Conservation (phyloP, 92 coral and sea anemone genomes). For the Umimayanthus chanpuru region DNA sequence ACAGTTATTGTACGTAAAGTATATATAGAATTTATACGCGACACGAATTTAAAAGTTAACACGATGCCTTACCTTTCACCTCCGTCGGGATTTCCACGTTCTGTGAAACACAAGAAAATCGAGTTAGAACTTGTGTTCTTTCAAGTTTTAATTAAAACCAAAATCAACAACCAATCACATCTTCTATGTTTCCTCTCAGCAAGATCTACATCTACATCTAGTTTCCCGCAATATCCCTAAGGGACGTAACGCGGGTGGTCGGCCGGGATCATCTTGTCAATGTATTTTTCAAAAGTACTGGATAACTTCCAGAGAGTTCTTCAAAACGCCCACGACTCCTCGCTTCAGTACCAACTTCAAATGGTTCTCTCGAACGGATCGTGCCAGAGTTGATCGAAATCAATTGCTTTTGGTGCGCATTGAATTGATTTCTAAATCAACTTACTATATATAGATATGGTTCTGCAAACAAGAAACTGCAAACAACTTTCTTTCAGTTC, state of each 20-base stretch:
- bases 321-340: neutral
- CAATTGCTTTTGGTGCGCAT: constrained; percentile 34
- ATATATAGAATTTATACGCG: neutral
- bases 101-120: constrained; percentile 1
- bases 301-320: neutral
- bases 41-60: neutral
- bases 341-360: neutral
- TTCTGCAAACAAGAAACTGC: constrained; percentile 29
- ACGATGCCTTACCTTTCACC: constrained; percentile 24
- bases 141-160: neutral
- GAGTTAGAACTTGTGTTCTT: neutral
- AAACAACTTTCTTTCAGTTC: constrained; percentile 37
- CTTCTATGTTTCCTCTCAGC: no score
- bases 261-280: no score
- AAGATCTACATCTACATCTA: no score
- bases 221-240: no score
- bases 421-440: neutral
- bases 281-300: neutral
- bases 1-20: no score
- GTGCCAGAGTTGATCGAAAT: neutral
- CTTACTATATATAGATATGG: constrained; percentile 30
- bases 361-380: neutral
- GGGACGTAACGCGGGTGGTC: no score
- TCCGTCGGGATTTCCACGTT: constrained; percentile 25
- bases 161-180: neutral